phyloP scores from a whole-genome alignment of 2,113 vertebrate genomes.

The Pelmatolapia mariae region DNA sequence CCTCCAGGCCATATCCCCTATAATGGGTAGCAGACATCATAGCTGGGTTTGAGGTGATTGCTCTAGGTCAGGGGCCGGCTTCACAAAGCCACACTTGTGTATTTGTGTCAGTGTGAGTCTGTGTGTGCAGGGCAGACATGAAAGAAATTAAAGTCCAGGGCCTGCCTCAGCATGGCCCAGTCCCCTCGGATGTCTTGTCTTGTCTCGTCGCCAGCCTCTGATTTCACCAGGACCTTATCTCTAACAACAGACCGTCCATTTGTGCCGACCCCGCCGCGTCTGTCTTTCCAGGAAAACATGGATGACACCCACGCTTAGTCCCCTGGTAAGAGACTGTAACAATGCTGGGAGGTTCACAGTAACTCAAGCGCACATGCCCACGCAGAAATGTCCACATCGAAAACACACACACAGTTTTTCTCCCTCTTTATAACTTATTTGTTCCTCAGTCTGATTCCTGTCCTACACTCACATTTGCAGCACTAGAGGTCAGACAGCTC shows the following conservation, averaged over 20 bases:
- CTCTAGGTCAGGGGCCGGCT: constrained; percentile 6
- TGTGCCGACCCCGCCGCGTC: neutral
- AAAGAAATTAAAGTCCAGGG: constrained; percentile 13
- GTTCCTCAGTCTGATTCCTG: neutral
- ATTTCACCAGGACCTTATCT: constrained; percentile 52
- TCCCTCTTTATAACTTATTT: neutral
- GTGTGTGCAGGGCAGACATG: neutral
- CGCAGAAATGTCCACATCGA: neutral
- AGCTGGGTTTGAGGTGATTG: neutral
- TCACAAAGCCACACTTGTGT: neutral
- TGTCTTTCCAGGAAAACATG: neutral
- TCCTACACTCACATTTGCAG: neutral
- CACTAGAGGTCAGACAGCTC: neutral
- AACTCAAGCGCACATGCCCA: neutral
- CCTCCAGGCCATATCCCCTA: neutral
- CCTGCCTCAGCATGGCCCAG: constrained; percentile 2
- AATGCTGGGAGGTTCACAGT: neutral
- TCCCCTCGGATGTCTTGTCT: constrained; percentile 4
- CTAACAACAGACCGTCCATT: constrained; percentile 19
- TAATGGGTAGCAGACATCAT: neutral
- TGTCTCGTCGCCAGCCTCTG: constrained; percentile 14
- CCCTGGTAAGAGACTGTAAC: neutral
- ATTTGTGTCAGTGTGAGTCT: neutral
- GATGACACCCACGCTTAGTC: neutral
- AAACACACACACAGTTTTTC: neutral